Evolutionary conservation across 1,140 invertebrate species (phyloP), one percentile per base, ranked within the genome.

Genomic region (Xylocopa sonorina): DNA sequence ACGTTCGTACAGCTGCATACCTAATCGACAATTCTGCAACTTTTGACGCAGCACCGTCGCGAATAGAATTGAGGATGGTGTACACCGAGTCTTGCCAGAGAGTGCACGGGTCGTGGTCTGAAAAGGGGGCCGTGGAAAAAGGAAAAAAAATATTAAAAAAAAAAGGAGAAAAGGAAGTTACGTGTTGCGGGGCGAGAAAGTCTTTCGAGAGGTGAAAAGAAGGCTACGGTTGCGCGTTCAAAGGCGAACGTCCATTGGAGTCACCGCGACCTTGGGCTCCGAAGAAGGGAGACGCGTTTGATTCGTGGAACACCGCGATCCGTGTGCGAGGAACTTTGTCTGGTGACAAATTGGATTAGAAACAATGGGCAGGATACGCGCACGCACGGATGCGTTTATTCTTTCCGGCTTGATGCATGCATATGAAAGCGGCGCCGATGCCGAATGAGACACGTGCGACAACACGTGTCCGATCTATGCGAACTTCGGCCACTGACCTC

Each of bases 401-500:
- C 75, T 69, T 69, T 69, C 64, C 64, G 66, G 32, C 14, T 68
- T n/a, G 24, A 41, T 77, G 46, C 62, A 48, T 77, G 64, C 75
- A 77, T 60, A 62, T 24, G 58, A 72, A 73, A 72, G 48, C 46
- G 24, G 38, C 12, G 38, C 24, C 43, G 32, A 66, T 64, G 41
- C 24, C 48, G 63, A 80, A 60, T 41, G 57, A 80, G 64, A 68
- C 78, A 80, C 78, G 78, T 80, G 78, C 73, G 14, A 41, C n/a
- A 34, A 57, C 78, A 80, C 78, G 73, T 80, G 78, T 50, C 78
- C 29, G 64, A 63, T 46, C 46, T 75, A 24, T 32, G 78, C 78
- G 5, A 48, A 66, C 62, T 27, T 32, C 68, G 76, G 46, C 21
- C 76, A 60, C 43, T 78, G 76, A 78, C 68, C 67, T 48, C 55